Evolutionary conservation across 2,113 vertebrate species (phyloP).

Genomic region (Halichoerus grypus): DNA sequence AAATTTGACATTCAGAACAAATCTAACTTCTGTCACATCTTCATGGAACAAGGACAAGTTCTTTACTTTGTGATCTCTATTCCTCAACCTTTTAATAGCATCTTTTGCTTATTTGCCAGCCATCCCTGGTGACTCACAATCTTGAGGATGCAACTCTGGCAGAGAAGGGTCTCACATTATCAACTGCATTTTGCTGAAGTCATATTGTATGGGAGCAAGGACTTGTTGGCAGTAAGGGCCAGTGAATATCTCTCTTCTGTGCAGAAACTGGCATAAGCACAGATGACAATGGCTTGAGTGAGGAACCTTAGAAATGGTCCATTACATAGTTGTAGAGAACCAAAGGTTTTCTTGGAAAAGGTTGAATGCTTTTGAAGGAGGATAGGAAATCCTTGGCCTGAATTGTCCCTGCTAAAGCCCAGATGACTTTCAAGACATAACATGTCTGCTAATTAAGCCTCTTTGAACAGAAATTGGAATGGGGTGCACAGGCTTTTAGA

Average conservation of each 20-base stretch:
- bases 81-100: neutral
- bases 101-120: neutral
- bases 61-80: slow-evolving; percentile 16
- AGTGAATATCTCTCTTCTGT: slow-evolving; percentile 76
- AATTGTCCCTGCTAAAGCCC: neutral
- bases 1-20: slow-evolving; percentile 46
- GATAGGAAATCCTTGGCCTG: slow-evolving; percentile 58
- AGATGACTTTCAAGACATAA: neutral
- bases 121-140: neutral
- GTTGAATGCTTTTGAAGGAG: slow-evolving; percentile 70
- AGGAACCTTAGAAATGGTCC: slow-evolving; percentile 80
- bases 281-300: slow-evolving; percentile 79
- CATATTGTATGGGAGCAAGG: slow-evolving; percentile 71
- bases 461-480: neutral
- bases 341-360: slow-evolving; percentile 81
- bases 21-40: slow-evolving; percentile 65
- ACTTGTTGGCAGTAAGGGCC: slow-evolving; percentile 69
- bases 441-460: neutral
- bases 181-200: slow-evolving; percentile 71
- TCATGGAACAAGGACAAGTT: neutral
- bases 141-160: slow-evolving; percentile 8
- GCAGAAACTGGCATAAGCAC: slow-evolving; percentile 81
- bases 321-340: slow-evolving; percentile 61
- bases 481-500: neutral
- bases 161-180: neutral